Conservation (phyloP, 2,113 vertebrate species). For the Cyanistes caeruleus region DNA sequence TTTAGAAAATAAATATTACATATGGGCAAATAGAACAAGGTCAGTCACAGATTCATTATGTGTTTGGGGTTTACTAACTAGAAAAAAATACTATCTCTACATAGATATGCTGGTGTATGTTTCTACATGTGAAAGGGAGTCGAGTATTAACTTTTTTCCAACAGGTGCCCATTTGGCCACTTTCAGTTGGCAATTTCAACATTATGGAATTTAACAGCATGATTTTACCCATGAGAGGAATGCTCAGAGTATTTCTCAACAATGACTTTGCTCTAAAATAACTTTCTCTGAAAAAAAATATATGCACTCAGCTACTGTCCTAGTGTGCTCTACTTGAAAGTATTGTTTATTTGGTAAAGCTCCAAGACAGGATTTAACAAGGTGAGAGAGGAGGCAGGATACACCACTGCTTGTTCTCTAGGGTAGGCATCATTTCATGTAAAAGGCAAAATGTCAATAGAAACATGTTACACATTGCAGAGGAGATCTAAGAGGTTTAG, state of each 20-base stretch:
- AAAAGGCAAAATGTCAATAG: constrained; percentile 56
- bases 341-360: not conserved
- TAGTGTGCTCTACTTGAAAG: not conserved
- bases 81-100: not conserved
- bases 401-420: not conserved
- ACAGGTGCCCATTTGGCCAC: not conserved
- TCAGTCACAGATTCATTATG: not conserved
- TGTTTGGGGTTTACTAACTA: not conserved
- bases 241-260: not conserved
- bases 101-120: not conserved
- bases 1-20: too few relatives aligned
- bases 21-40: not conserved
- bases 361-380: not conserved
- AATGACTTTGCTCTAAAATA: not conserved
- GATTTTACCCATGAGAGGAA: not conserved
- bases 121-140: not conserved
- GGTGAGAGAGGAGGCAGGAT: not conserved
- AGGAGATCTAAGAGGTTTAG: constrained; percentile 64
- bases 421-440: not conserved
- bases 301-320: not conserved
- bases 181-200: not conserved
- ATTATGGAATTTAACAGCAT: not conserved
- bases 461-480: constrained; percentile 38
- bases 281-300: not conserved
- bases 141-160: not conserved